Evolutionary conservation across 1,140 invertebrate species (phyloP).

Genomic region (Drosophila virilis): DNA sequence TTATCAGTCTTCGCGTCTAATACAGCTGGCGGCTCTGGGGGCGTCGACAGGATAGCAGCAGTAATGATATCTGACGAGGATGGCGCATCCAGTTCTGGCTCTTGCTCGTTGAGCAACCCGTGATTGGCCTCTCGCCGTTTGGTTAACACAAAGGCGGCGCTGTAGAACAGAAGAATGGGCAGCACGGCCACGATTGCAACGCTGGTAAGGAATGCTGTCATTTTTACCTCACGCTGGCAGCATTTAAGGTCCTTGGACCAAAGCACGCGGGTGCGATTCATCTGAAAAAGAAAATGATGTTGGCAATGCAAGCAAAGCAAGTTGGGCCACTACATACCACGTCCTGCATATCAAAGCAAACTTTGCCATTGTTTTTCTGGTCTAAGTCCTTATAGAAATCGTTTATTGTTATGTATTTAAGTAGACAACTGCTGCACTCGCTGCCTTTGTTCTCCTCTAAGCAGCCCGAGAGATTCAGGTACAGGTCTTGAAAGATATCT

Average conservation of each 20-base stretch:
- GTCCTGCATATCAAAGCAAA: constrained; percentile 77
- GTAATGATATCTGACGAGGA: constrained; percentile 57
- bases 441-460: neutral
- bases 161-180: constrained; percentile 65
- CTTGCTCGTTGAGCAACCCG: constrained; percentile 59
- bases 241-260: constrained; percentile 75
- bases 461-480: neutral
- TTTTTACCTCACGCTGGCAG: constrained; percentile 65
- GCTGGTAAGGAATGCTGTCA: constrained; percentile 43
- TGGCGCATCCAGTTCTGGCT: constrained; percentile 55
- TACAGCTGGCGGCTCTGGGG: neutral
- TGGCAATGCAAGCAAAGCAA: neutral
- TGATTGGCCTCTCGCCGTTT: constrained; percentile 66
- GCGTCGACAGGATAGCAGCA: constrained; percentile 59
- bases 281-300: constrained; percentile 31
- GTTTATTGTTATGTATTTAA: constrained; percentile 55
- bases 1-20: constrained; percentile 21
- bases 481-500: constrained; percentile 10
- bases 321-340: constrained; percentile 38
- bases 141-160: constrained; percentile 50
- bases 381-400: constrained; percentile 63
- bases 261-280: constrained; percentile 69
- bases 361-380: constrained; percentile 54
- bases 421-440: constrained; percentile 45
- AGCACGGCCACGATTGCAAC: constrained; percentile 47